Base-by-base conservation (phyloP, 2,113 vertebrate species). In the Cavia porcellus region DNA sequence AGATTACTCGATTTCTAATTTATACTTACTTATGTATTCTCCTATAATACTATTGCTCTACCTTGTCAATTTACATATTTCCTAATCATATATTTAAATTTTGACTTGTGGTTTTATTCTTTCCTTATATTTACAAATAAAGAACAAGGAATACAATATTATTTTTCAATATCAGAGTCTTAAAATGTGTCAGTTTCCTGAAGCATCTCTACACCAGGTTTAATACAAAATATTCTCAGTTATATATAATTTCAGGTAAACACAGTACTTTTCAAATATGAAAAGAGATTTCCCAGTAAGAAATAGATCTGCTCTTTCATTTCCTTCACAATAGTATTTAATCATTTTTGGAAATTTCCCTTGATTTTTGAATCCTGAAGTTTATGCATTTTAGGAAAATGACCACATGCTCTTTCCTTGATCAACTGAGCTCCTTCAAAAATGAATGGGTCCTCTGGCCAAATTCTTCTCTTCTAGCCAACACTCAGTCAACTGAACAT, bases 391-490 rank as follows among this genome's bases (percentile, higher is more conserved):
- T 84, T 22, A 61, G 30, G 38, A 42, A 83, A 84, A 50, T 84
- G 55, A 3, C 32, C 17, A 59, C 55, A 17, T 47, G 52, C 9
- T 28, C 5, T 38, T 83, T 38, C 1, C 35, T 24, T 22, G 25
- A 12, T 0, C 25, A 28, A 35, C 7, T 4, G 10, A 7, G 52
- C 19, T 3, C n/a, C 38, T 72, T 82, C 28, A 12, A 47, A 84
- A 30, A 20, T 28, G 1, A 7, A 0, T 74, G 20, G 47, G 13
- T 47, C 5, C 38, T 4, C 20, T 12, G 32, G 15, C 9, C 7
- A 17, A 35, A 72, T 35, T 1, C 11, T 61, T 7, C 38, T 74
- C 20, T 22, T 11, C 28, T 5, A 47, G 52, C 7, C 13, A 42
- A 70, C 28, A 12, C 57, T 70, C 19, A 72, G 52, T 1, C 64